Base-by-base conservation (phyloP, 2,797 vertebrate genomes). In the Peromyscus melanophrys region DNA sequence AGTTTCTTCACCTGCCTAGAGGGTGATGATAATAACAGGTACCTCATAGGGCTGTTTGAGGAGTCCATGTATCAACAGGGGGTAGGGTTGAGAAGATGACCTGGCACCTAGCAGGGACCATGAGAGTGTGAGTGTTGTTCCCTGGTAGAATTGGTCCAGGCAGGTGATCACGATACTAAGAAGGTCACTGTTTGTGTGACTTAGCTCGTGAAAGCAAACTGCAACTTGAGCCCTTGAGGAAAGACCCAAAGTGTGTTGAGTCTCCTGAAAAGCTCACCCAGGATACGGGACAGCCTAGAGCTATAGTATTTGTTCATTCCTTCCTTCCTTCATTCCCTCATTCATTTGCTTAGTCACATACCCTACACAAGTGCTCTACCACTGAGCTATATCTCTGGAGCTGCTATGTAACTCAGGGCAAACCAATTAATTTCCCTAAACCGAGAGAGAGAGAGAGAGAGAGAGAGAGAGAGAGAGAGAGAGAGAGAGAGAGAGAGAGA, bases 51-150 rank as follows among this genome's bases (percentile, higher is more conserved):
- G 23, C 27, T 52, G 4, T 31, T 6, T 49, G 40, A 59, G 52
- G 40, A 57, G 19, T 23, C 16, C 52, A 4, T 52, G 40, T 40
- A 61, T 46, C 29, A 43, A 63, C 34, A 73, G 6, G 21, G 3
- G 7, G 25, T 73, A 75, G 61, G 27, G 61, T 65, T 75, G 55
- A 83, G 69, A 78, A 67, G 46, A 76, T 7, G 49, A 21, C 49
- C 17, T 59, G 31, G 40, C 13, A 46, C 13, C 31, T 0, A 0
- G 0, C 12, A 9, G 88, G 29, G 14, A 23, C 43, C 12, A 1
- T 5, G 1, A 8, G 40, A 49, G 17, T 0, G 10, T 25, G 27
- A 37, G 4, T 2, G 31, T 37, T 52, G 77, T 21, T 77, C n/a
- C 65, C 71, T 13, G 34, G 40, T 43, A 73, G 78, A 73, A 34